Base-by-base conservation (phyloP, 2,888 invertebrate genomes). In the Stegophylla sp. region DNA sequence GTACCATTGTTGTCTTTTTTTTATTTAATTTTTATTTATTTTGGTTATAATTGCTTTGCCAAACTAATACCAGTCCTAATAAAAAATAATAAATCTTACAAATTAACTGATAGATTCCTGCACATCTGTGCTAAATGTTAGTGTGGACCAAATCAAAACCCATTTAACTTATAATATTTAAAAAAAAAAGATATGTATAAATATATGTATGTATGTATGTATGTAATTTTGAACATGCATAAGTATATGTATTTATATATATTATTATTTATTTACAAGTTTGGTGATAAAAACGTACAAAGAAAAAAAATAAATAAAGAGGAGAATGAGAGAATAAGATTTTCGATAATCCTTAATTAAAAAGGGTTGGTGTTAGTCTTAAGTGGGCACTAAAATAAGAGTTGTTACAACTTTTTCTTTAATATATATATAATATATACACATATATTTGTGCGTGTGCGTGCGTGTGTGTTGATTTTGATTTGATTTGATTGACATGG, bases 111-210 rank as follows among this genome's bases (percentile, higher is more conserved):
- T 69, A 69, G 48, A 77, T 79, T 79, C 23, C 13, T 79, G 79
- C 79, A 79, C 61, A 67, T 13, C 13, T 51, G 69, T 79, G 79
- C 71, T 63, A 79, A 79, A 71, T 71, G 79, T 79, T 63, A 79
- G 71, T 41, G 79, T 79, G 79, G 79, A 79, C 79, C 79, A 79
- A 79, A 79, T 79, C 79, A 79, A 79, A 79, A 79, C 79, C 79
- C 79, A 79, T 79, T 71, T 71, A 61, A 61, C 61, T 79, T 53
- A 17, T 1, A 28, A 59, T 48, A 69, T 75, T 75, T 1, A 79
- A 64, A 13, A 28, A 4, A 79, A 64, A 13, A 28, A 51, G 43
- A 45, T 73, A 61, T 73, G 43, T 41, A 51, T 41, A 64, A 43
- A 43, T 53, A 66, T 45, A 41, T 76, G 23, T 59, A 59, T 53